Conservation (phyloP, 2,113 vertebrate species). For the Ellobius talpinus region DNA sequence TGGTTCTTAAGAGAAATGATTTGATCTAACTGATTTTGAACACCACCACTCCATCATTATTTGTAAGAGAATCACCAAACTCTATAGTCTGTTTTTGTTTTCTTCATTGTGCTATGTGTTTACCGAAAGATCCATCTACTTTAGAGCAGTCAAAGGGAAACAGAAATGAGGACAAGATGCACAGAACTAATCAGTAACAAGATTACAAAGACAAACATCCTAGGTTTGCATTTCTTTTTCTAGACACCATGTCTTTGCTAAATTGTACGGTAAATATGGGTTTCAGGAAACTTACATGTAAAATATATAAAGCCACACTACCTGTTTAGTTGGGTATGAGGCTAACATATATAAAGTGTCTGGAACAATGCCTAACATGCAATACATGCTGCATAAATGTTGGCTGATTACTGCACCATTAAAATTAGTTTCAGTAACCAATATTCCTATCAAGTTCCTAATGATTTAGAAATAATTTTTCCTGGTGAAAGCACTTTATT, state of each 20-base stretch:
- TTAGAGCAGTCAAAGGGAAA: neutral
- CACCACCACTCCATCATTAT: neutral
- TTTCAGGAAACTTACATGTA: neutral
- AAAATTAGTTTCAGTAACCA: neutral
- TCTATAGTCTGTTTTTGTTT: neutral
- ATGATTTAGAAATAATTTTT: slow-evolving; percentile 24
- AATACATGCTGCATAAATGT: neutral
- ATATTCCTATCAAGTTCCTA: slow-evolving; percentile 35
- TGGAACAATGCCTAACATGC: neutral
- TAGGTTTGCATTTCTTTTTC: neutral
- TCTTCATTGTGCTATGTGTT: neutral
- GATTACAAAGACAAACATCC: neutral
- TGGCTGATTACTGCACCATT: neutral
- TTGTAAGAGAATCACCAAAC: slow-evolving; percentile 29
- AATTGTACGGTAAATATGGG: neutral
- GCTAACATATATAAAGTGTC: neutral
- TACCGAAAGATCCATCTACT: neutral
- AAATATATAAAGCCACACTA: slow-evolving; percentile 3
- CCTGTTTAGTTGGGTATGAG: neutral
- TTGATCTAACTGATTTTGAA: slow-evolving; percentile 25
- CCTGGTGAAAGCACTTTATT: slow-evolving; percentile 7
- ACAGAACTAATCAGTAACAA: neutral
- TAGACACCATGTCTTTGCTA: neutral
- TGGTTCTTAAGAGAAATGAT: slow-evolving; percentile 36
- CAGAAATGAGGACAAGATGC: neutral